These are phyloP conservation scores for Diarsia mendica DNA, from an alignment of 2,888 invertebrate genomes.

Conservation along the genomic window DNA sequence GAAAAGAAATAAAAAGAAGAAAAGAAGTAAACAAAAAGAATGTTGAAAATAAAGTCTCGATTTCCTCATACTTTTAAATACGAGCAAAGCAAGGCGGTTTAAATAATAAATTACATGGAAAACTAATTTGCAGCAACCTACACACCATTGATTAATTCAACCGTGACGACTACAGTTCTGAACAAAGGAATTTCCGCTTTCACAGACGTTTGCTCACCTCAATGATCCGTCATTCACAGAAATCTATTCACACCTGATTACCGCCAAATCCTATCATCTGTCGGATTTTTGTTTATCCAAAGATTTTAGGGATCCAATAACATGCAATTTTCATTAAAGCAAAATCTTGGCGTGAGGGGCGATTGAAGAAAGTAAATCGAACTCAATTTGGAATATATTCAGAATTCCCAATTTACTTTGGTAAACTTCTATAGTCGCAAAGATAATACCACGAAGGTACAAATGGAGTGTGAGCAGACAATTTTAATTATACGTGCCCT, in stretches of 20 bases:
- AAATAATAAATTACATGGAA: not conserved
- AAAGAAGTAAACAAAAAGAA: not conserved
- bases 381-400: slow-evolving; percentile 35
- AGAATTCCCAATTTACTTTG: slow-evolving; percentile 21
- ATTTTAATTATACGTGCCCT: slow-evolving; percentile 27
- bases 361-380: slow-evolving; percentile 42
- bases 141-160: slow-evolving; percentile 33
- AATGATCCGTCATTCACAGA: slow-evolving; percentile 50
- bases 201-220: slow-evolving; percentile 45
- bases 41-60: not conserved
- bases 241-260: slow-evolving; percentile 56
- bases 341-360: slow-evolving; percentile 16
- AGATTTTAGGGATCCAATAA: slow-evolving; percentile 29
- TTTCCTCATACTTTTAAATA: not conserved
- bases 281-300: slow-evolving; percentile 31
- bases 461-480: slow-evolving; percentile 12
- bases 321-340: slow-evolving; percentile 34
- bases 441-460: slow-evolving; percentile 22
- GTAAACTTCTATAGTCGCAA: slow-evolving; percentile 7
- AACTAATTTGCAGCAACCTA: slow-evolving; percentile 11
- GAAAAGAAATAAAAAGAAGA: too few species aligned
- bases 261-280: slow-evolving; percentile 34
- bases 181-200: slow-evolving; percentile 44
- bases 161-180: slow-evolving; percentile 23
- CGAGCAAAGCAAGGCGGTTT: not conserved